These are phyloP conservation scores for Karalla daura DNA, from an alignment of 2,797 vertebrate genomes.

Conservation along the genomic window DNA sequence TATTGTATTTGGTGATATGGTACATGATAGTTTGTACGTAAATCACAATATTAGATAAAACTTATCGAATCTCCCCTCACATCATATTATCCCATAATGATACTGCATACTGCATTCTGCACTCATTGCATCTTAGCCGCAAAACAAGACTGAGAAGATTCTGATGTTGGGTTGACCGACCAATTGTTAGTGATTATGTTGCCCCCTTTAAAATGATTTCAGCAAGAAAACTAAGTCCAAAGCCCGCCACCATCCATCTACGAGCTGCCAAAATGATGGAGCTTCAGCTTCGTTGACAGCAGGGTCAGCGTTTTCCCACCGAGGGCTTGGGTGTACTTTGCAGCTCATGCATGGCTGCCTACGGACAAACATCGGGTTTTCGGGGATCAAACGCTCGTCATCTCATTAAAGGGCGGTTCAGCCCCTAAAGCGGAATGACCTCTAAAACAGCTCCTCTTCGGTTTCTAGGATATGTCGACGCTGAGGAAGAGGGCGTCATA, in stretches of 20 bases:
- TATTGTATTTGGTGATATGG: too few relatives aligned
- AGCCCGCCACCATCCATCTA: background rate
- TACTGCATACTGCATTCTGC: too few relatives aligned
- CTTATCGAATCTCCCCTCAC: too few relatives aligned
- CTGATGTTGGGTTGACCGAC: background rate
- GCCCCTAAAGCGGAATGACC: conserved; percentile 1
- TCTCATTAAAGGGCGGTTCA: conserved; percentile 19
- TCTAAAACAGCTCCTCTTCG: conserved; percentile 1
- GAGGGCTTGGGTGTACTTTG: background rate
- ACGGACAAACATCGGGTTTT: conserved; percentile 3
- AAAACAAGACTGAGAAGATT: too few relatives aligned
- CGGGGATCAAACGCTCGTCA: background rate
- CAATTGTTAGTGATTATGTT: background rate
- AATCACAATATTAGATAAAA: too few relatives aligned
- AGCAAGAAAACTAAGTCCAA: background rate
- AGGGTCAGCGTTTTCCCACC: background rate
- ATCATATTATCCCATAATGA: too few relatives aligned
- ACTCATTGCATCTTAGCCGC: too few relatives aligned
- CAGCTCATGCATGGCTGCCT: background rate
- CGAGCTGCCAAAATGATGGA: background rate
- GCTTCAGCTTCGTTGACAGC: background rate
- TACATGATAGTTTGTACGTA: too few relatives aligned
- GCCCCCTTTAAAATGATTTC: background rate
- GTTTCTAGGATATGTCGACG: conserved; percentile 33
- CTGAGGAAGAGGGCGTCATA: conserved; percentile 3